Evolutionary conservation across 2,888 invertebrate genomes (phyloP).

Genomic region (Cryptophagus acutangulus): DNA sequence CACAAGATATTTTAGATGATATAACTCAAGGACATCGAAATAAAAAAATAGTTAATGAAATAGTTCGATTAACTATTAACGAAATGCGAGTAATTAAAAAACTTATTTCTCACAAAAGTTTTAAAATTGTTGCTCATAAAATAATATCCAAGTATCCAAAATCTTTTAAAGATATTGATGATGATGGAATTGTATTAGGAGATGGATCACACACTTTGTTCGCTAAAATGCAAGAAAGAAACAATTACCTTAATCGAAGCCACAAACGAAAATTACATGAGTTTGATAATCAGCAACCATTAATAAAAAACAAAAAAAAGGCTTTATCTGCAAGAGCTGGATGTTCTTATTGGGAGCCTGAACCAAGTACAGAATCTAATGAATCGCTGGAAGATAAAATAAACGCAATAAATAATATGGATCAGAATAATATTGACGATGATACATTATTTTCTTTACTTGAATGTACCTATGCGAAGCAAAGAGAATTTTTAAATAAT

Average conservation of each 20-base stretch:
- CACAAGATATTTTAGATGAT: no score
- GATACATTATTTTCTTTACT: not conserved
- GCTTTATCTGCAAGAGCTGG: not conserved
- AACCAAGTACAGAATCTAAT: not conserved
- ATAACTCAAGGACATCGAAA: no score
- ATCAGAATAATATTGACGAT: slow-evolving; percentile 1
- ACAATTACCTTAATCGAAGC: slow-evolving; percentile 2
- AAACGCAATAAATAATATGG: no score
- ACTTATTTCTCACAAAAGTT: no score
- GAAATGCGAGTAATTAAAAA: no score
- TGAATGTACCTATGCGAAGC: not conserved
- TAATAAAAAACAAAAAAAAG: not conserved
- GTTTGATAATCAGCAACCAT: not conserved
- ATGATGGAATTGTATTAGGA: slow-evolving; percentile 5
- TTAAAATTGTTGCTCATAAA: no score
- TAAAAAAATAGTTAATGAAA: no score
- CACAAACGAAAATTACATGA: slow-evolving; percentile 3
- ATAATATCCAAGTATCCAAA: slow-evolving; percentile 5
- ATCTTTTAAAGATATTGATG: slow-evolving; percentile 4
- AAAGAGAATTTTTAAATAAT: not conserved
- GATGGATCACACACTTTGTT: slow-evolving; percentile 7
- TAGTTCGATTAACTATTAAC: no score
- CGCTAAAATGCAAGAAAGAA: not conserved
- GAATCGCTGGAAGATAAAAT: not conserved
- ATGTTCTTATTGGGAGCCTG: not conserved